Base-by-base conservation (phyloP, 1,140 invertebrate genomes). In the Cepaea nemoralis region DNA sequence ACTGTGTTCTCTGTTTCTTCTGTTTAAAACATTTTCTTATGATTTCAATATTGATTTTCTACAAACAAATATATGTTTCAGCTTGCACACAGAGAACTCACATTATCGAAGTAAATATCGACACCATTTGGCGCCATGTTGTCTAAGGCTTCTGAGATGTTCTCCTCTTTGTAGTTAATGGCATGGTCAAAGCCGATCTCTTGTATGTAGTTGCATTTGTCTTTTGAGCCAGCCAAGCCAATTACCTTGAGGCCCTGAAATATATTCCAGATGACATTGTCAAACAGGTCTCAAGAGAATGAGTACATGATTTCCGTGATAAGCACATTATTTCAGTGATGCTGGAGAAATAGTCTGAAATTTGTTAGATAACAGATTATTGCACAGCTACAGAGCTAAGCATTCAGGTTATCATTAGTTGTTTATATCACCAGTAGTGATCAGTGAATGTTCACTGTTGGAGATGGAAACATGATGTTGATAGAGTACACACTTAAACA, bases 21-120 rank as follows among this genome's bases (percentile, higher is more conserved):
- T n/a, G n/a, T n/a, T n/a, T n/a, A n/a, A n/a, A n/a, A n/a, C n/a
- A n/a, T n/a, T n/a, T n/a, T n/a, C n/a, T n/a, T n/a, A n/a, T n/a
- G n/a, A n/a, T n/a, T n/a, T n/a, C n/a, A n/a, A n/a, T n/a, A n/a
- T n/a, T n/a, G n/a, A n/a, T n/a, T n/a, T n/a, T n/a, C n/a, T n/a
- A n/a, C n/a, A n/a, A n/a, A n/a, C n/a, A n/a, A n/a, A n/a, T n/a
- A n/a, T n/a, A n/a, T n/a, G n/a, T n/a, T n/a, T n/a, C n/a, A n/a
- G n/a, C n/a, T n/a, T n/a, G n/a, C n/a, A n/a, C n/a, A n/a, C n/a
- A 45, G 16, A 10, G 16, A 45, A 81, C 90, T 86, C 92, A 95
- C 94, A 90, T 95, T 95, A 85, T 95, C 94, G 90, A 95, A 95
- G 85, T 95, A 95, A 82, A 94, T 94, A 85, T 95, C 94, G 0